Evolutionary conservation across 2,888 invertebrate genomes (phyloP), one percentile per base, ranked within the genome.

Genomic region (Caenorhabditis sp.): DNA sequence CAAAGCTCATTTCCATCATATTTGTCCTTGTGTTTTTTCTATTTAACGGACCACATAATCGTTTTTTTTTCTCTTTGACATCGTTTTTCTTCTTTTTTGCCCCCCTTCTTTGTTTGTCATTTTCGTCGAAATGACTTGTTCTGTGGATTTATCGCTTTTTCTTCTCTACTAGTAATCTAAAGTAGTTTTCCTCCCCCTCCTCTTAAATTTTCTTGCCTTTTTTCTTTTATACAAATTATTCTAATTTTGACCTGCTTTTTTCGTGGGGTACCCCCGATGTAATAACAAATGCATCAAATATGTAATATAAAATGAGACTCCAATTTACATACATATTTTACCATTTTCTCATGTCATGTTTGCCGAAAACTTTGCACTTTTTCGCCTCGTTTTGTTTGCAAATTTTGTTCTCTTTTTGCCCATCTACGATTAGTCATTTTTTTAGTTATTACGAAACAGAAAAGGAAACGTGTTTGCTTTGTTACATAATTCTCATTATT

Each of bases 271-370:
- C 20, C 14, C 10, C 36, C n/a, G 36, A 25, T 36, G 63, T 60
- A 64, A 60, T 64, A 53, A 52, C 65, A 62, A 61, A 65, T 70
- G 70, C 70, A 25, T 25, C 17, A 52, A 20, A 36, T 36, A 36
- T 36, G 36, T 43, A 43, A 43, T 43, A 43, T 12, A 43, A 43
- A 43, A 43, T 43, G 43, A 43, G 43, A 17, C 43, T 43, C 14
- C 43, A 43, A 43, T 43, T 43, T 43, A 43, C 43, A 43, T 43
- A 43, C 43, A 43, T 43, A 43, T 43, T 43, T 43, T 43, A 10
- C 17, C 7, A 43, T 43, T 43, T 43, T 43, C 43, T 43, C 43
- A 43, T 43, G 43, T 43, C 17, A 43, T 43, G 43, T 43, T 43
- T 43, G 43, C 17, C 43, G 12, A 43, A 43, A 43, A 43, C 43